Evolutionary conservation across 53 echinoderm and acorn worm genomes (phyloP), one percentile per base, ranked within the genome.

Genomic region (Crossaster papposus): DNA sequence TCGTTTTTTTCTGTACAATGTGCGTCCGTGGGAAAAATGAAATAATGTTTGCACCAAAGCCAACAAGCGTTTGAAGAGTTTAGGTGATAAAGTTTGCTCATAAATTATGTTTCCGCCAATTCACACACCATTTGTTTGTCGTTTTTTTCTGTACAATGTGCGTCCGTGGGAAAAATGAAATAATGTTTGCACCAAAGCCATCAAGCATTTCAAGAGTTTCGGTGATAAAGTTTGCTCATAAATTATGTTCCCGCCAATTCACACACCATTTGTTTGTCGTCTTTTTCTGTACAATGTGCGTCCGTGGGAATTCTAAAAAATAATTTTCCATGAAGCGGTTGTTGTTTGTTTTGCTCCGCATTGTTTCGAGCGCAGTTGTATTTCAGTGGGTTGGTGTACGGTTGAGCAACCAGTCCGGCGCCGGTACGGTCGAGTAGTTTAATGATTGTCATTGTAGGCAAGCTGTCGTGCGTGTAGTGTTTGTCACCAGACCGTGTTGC

Each of bases 361-460:
- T 68, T 68, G 68, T 68, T 68, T 68, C 26, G 24, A 68, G n/a
- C 11, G 28, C 68, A 68, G 68, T 28, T 28, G 28, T 62, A 10
- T 68, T n/a, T n/a, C 10, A 23, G 20, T 68, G 68, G 28, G 22
- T 26, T 58, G 58, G 58, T 55, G 17, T 58, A 58, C 22, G 58
- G 17, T 58, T 58, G 17, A 58, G 58, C 58, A 58, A 22, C 64
- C 8, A 81, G 64, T 63, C 64, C 34, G 58, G 51, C 34, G 80
- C 62, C 32, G 18, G 32, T 17, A 58, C 14, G 75, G 35, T 34
- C 20, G 75, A 15, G 34, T 74, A 74, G 36, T 36, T 74, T 74
- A 74, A 74, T 74, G 75, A 74, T 74, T 34, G 71, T 74, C 36
- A 7, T 68, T 36, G 75, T 29, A 36, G 75, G 33, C 75, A 34